Evolutionary conservation across 2,888 invertebrate genomes (phyloP).

Genomic region (Xestia ashworthii): DNA sequence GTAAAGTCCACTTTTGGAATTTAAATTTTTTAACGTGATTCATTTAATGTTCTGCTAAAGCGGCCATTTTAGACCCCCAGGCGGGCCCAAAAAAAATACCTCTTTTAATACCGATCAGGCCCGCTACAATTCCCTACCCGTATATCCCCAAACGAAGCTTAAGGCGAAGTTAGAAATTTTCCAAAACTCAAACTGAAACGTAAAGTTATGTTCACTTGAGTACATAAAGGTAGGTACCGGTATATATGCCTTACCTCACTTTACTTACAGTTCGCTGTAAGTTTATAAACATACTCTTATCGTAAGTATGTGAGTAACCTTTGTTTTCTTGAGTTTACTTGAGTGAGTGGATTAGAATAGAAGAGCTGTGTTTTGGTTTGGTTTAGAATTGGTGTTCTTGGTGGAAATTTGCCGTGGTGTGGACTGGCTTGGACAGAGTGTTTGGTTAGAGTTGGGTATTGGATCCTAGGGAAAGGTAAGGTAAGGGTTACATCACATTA

Average conservation of each 20-base stretch:
- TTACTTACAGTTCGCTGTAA: slow-evolving; percentile 36
- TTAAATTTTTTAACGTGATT: too few species aligned
- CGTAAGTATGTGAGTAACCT: slow-evolving; percentile 45
- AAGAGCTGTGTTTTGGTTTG: neutral
- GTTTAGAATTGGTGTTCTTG: neutral
- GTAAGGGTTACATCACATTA: too few species aligned
- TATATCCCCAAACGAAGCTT: slow-evolving; percentile 46
- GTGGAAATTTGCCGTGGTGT: neutral
- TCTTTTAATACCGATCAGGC: neutral
- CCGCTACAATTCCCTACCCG: neutral
- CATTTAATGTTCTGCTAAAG: too few species aligned
- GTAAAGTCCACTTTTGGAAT: too few species aligned
- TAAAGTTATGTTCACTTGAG: slow-evolving; percentile 64
- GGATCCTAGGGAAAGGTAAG: too few species aligned
- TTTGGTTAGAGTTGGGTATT: too few species aligned
- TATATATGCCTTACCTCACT: slow-evolving; percentile 43
- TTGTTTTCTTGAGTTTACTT: slow-evolving; percentile 36
- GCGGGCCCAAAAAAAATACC: too few species aligned
- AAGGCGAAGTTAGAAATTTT: slow-evolving; percentile 64
- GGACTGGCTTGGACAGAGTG: neutral
- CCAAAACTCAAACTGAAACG: slow-evolving; percentile 69
- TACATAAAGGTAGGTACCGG: slow-evolving; percentile 68
- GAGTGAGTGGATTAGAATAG: slow-evolving; percentile 39
- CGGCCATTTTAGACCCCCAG: too few species aligned
- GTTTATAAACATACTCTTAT: slow-evolving; percentile 61